Conservation (phyloP, 2,888 invertebrate genomes). For the Hypomecis punctinalis region DNA sequence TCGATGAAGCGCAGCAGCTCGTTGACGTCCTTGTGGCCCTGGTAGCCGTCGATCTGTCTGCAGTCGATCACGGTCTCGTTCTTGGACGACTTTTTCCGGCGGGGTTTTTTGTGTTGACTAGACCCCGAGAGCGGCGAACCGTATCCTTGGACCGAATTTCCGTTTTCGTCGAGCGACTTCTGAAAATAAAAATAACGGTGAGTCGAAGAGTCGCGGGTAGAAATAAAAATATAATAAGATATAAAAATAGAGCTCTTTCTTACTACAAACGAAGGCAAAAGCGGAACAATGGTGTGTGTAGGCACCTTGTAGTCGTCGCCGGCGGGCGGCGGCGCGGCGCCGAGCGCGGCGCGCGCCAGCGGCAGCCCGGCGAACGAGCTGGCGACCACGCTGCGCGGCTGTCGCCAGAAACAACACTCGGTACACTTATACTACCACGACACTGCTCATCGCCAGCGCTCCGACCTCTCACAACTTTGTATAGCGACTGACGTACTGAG, state of each 20-base stretch:
- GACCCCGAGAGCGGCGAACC: slow-evolving; percentile 77
- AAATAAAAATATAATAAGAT: neutral
- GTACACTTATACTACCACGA: slow-evolving; percentile 24
- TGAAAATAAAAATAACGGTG: slow-evolving; percentile 65
- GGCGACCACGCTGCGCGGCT: slow-evolving; percentile 72
- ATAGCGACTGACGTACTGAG: neutral
- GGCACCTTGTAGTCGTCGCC: slow-evolving; percentile 74
- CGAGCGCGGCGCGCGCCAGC: slow-evolving; percentile 69
- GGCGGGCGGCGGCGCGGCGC: slow-evolving; percentile 55
- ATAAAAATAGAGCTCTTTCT: slow-evolving; percentile 36
- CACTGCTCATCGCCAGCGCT: neutral
- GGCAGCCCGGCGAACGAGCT: slow-evolving; percentile 74
- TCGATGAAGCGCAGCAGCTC: slow-evolving; percentile 92
- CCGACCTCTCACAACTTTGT: neutral
- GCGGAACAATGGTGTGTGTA: slow-evolving; percentile 26
- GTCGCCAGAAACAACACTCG: slow-evolving; percentile 45
- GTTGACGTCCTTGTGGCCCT: slow-evolving; percentile 91
- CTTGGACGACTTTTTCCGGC: slow-evolving; percentile 86
- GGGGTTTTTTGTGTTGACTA: slow-evolving; percentile 83
- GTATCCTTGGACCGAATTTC: slow-evolving; percentile 88
- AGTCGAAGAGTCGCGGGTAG: slow-evolving; percentile 8
- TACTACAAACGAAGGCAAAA: slow-evolving; percentile 48
- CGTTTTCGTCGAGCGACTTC: slow-evolving; percentile 92
- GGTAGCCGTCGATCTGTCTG: slow-evolving; percentile 90
- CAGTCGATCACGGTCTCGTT: slow-evolving; percentile 85